Evolutionary conservation across 2,888 invertebrate genomes (phyloP).

Genomic region (Polydesmus complanatus): DNA sequence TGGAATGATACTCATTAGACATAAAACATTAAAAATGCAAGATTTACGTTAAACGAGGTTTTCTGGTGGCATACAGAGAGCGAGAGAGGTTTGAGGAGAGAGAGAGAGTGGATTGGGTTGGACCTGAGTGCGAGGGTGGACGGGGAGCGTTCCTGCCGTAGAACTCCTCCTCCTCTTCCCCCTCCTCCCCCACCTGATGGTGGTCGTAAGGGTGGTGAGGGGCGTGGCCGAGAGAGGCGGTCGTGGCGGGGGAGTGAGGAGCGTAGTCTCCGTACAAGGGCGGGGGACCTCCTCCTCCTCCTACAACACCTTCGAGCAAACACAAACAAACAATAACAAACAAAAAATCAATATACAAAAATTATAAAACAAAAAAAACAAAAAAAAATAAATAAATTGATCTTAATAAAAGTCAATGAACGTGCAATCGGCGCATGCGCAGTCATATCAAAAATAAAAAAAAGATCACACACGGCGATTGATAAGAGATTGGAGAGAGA

Average conservation of each 20-base stretch:
- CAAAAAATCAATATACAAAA: conserved; percentile 13
- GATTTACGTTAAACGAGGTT: too few species aligned
- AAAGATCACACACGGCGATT: too few species aligned
- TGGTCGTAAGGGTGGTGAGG: neutral
- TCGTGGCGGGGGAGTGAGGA: neutral
- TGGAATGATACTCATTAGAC: too few species aligned
- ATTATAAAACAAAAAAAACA: neutral
- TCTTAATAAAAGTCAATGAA: neutral
- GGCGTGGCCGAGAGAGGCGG: neutral
- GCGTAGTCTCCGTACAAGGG: neutral
- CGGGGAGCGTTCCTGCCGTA: neutral
- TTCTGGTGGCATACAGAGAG: too few species aligned
- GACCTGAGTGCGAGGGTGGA: neutral
- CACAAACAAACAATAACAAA: conserved; percentile 6
- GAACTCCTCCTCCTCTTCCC: neutral
- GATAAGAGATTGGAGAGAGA: too few species aligned
- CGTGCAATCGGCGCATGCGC: neutral
- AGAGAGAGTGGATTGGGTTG: too few species aligned
- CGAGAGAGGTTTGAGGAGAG: too few species aligned
- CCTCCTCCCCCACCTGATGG: neutral
- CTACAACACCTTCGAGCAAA: neutral
- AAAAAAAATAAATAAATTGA: neutral
- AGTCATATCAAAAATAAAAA: neutral
- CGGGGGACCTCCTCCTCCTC: too few species aligned
- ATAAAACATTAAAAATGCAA: too few species aligned